Evolutionary conservation across 2,797 vertebrate species (phyloP).

Genomic region (Atherinosoma microstoma): DNA sequence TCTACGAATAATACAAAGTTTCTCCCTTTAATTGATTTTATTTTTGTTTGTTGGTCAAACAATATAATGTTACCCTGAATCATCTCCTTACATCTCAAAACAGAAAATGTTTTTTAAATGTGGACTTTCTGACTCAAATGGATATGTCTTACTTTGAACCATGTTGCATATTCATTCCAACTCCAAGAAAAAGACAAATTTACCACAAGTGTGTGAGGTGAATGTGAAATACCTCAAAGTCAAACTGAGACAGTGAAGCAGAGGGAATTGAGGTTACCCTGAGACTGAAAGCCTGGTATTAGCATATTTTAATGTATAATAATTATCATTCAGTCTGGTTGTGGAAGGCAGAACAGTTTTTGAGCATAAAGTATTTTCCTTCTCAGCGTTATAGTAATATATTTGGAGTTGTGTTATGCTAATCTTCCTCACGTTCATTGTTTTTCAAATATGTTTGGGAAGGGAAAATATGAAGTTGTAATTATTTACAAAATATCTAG

Average conservation of each 20-base stretch:
- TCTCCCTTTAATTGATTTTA: conserved; percentile 56
- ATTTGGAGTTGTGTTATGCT: conserved; percentile 70
- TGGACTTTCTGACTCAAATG: conserved; percentile 50
- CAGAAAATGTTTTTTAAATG: conserved; percentile 31
- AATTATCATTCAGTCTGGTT: conserved; percentile 68
- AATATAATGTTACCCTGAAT: conserved; percentile 57
- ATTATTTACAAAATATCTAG: conserved; percentile 69
- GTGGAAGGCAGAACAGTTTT: conserved; percentile 59
- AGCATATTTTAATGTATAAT: conserved; percentile 74
- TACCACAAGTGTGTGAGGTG: conserved; percentile 61
- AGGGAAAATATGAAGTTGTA: conserved; percentile 72
- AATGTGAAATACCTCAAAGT: conserved; percentile 76
- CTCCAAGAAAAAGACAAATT: conserved; percentile 57
- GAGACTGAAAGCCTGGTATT: conserved; percentile 53
- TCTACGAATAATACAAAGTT: conserved; percentile 69
- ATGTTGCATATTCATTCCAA: conserved; percentile 61
- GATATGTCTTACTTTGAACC: conserved; percentile 56
- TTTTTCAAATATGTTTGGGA: conserved; percentile 59
- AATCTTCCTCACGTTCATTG: conserved; percentile 50
- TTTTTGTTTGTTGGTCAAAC: conserved; percentile 58
- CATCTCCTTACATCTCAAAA: conserved; percentile 31
- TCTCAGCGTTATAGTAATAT: conserved; percentile 67
- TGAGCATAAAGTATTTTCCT: conserved; percentile 67
- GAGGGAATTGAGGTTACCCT: conserved; percentile 53
- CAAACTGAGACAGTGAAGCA: conserved; percentile 58